Percentiles rank a stretch among this genome's conserved stretches.
These are phyloP conservation scores for Molossus alvarezi DNA, from an alignment of 2,797 vertebrate species.

Conservation along the genomic window DNA sequence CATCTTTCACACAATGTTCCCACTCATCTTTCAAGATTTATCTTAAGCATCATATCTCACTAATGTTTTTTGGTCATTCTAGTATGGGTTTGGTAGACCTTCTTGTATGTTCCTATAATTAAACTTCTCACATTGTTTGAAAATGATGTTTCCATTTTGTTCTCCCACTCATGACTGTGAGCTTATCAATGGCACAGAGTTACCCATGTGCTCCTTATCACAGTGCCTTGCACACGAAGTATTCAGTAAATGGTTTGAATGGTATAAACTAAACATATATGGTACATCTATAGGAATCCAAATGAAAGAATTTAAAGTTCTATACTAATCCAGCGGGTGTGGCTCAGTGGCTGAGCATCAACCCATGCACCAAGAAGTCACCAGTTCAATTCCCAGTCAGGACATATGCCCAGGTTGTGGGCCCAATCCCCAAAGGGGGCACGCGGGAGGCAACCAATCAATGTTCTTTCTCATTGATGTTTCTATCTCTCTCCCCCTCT, in stretches of 20 bases:
- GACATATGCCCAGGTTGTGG: too few species aligned
- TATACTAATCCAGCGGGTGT: background rate
- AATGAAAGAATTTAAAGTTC: background rate
- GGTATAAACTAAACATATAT: background rate
- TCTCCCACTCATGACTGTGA: background rate
- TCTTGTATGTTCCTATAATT: background rate
- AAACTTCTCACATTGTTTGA: background rate
- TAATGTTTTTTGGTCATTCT: background rate
- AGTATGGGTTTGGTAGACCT: background rate
- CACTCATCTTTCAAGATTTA: background rate
- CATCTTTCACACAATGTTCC: background rate
- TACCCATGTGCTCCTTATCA: background rate
- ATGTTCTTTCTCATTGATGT: too few species aligned
- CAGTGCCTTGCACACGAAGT: background rate
- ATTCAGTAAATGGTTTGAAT: background rate
- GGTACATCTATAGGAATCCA: background rate
- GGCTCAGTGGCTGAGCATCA: too few species aligned
- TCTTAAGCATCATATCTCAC: background rate
- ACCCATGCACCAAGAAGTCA: too few species aligned
- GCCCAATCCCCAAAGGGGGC: too few species aligned
- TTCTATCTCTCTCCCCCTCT: too few species aligned
- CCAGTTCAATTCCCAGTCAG: too few species aligned
- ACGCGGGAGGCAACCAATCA: too few species aligned
- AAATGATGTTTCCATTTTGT: conserved; percentile 2
- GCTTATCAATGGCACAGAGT: background rate